phyloP scores from a whole-genome alignment of 2,888 invertebrate species.

The Trichopria drosophilae region DNA sequence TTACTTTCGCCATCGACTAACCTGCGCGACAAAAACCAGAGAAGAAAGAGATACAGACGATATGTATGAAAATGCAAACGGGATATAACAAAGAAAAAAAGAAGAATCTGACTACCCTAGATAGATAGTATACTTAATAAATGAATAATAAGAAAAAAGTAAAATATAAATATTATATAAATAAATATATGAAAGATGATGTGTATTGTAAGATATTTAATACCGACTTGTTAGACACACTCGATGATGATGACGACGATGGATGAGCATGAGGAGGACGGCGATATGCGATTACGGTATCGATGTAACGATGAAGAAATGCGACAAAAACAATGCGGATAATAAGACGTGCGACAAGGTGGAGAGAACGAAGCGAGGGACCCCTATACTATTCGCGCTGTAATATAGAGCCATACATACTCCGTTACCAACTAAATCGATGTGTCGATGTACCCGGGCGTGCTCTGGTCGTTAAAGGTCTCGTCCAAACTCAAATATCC shows the following conservation, averaged over 20 bases:
- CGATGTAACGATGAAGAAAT: constrained; percentile 13
- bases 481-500: no score
- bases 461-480: constrained; percentile 42
- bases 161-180: constrained; percentile 47
- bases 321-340: constrained; percentile 10
- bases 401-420: constrained; percentile 51
- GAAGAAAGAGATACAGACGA: constrained; percentile 12
- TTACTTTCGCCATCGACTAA: constrained; percentile 41
- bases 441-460: constrained; percentile 55
- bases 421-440: constrained; percentile 52
- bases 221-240: constrained; percentile 52
- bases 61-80: constrained; percentile 21
- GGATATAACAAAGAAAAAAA: constrained; percentile 35
- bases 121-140: constrained; percentile 49
- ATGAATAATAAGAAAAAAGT: constrained; percentile 37
- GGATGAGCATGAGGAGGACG: constrained; percentile 38
- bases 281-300: constrained; percentile 28
- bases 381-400: constrained; percentile 50
- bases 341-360: constrained; percentile 7
- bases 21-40: constrained; percentile 36
- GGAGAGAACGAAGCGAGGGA: constrained; percentile 22
- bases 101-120: constrained; percentile 53
- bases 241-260: constrained; percentile 39
- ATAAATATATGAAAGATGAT: constrained; percentile 51
- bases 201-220: constrained; percentile 57